Evolutionary conservation across 2,797 vertebrate species (phyloP), one percentile per base, ranked within the genome.

Genomic region (Garrulus glandarius): DNA sequence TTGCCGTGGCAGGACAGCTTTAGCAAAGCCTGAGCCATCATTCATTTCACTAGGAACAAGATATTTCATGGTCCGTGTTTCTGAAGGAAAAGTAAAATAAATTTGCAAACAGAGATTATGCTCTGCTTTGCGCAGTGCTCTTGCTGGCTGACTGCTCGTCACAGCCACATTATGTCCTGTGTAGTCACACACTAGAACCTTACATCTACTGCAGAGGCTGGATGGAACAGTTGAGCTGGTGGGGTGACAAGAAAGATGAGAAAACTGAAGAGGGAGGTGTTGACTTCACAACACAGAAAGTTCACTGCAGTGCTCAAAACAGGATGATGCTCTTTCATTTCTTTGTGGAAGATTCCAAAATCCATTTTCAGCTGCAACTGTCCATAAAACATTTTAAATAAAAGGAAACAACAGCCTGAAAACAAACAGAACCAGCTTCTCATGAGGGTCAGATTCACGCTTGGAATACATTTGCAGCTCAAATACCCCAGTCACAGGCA

Each of bases 141-240:
- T 37, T 15, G 59, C 59, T 47, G 53, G 6, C 21, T 17, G 57
- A 18, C 12, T 13, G 30, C 34, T 30, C 0, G 0, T 46, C 52
- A 32, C 0, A 12, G 63, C 47, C 27, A 27, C 0, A 4, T 52
- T 59, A 22, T 1, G 9, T 21, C 23, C 47, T 39, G 34, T 34
- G 5, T 50, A 52, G 57, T 13, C 32, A 5, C 0, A 6, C 1
- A 0, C 4, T 12, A 18, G 36, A 43, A 6, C 13, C 1, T 1
- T 10, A 8, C 34, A 24, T 3, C 59, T 29, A 2, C 59, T n/a
- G 71, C 36, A 57, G 27, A 52, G 55, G 4, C 46, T 19, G 22
- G 21, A 9, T 7, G 22, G 11, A 75, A 37, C 9, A 27, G 34
- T 10, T 23, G 3, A 20, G 47, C 46, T 65, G 43, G 21, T 2